Conservation (phyloP, 2,888 invertebrate species). For the Tenthredo notha region DNA sequence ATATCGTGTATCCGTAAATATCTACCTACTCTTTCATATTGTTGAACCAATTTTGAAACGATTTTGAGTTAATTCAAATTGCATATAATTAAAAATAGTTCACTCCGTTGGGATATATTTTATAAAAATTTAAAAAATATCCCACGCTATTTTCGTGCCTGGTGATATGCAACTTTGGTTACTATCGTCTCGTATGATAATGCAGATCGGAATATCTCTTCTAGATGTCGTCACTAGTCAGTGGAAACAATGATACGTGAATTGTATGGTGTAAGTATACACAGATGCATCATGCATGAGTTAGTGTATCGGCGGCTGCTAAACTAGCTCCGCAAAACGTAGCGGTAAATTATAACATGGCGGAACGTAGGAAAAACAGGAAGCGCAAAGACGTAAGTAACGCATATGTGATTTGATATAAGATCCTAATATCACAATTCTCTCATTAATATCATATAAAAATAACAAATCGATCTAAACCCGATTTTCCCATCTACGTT, state of each 20-base stretch:
- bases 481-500: conserved; percentile 32
- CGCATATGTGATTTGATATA: conserved; percentile 60
- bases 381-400: conserved; percentile 83
- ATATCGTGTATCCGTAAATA: not conserved
- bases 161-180: not conserved
- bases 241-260: not conserved
- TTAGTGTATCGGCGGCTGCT: not conserved
- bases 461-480: conserved; percentile 49
- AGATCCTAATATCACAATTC: not conserved
- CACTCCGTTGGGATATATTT: not conserved
- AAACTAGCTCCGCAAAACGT: conserved; percentile 19
- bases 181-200: not conserved
- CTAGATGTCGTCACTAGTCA: not conserved
- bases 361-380: conserved; percentile 83
- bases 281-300: not conserved
- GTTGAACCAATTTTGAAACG: not conserved
- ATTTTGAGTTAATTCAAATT: not conserved
- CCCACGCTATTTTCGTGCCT: not conserved
- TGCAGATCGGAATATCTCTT: not conserved
- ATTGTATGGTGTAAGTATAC: no score
- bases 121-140: not conserved
- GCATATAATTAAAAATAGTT: not conserved
- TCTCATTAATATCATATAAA: conserved; percentile 53
- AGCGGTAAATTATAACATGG: conserved; percentile 79
- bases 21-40: not conserved